These are phyloP conservation scores for Epicampocera succincta DNA, from an alignment of 2,888 invertebrate genomes.

Conservation along the genomic window DNA sequence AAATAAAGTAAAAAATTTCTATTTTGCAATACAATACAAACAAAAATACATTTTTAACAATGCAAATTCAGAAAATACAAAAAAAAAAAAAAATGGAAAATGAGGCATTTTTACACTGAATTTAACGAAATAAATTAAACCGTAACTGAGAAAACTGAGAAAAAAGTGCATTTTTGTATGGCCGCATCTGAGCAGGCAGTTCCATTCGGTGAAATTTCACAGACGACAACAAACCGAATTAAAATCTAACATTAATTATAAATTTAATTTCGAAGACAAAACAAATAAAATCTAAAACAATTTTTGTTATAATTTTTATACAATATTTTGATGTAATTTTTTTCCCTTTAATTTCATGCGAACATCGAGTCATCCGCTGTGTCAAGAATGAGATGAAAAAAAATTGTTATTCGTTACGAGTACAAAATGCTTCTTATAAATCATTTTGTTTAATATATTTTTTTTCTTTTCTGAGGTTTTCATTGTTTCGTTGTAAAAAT, in stretches of 20 bases:
- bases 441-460: conserved; percentile 39
- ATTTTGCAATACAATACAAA: conserved; percentile 41
- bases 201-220: conserved; percentile 10
- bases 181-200: neutral
- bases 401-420: conserved; percentile 44
- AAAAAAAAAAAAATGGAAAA: conserved; percentile 6
- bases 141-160: conserved; percentile 48
- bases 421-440: conserved; percentile 60
- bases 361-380: conserved; percentile 29
- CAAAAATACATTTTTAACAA: conserved; percentile 45
- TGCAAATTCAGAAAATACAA: conserved; percentile 13
- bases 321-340: neutral
- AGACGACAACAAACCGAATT: neutral
- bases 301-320: conserved; percentile 30
- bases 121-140: conserved; percentile 63
- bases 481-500: conserved; percentile 27
- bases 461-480: conserved; percentile 19
- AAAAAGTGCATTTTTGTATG: conserved; percentile 14
- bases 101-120: conserved; percentile 63
- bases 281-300: conserved; percentile 28
- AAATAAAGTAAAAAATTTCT: conserved; percentile 28
- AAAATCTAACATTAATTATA: conserved; percentile 54
- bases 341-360: neutral
- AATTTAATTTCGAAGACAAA: conserved; percentile 50
- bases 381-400: conserved; percentile 32